A percentile compares a stretch with the other conserved stretches of the same genome.
phyloP scores from a whole-genome alignment of 2,888 invertebrate species.

The Copidosoma aretas region DNA sequence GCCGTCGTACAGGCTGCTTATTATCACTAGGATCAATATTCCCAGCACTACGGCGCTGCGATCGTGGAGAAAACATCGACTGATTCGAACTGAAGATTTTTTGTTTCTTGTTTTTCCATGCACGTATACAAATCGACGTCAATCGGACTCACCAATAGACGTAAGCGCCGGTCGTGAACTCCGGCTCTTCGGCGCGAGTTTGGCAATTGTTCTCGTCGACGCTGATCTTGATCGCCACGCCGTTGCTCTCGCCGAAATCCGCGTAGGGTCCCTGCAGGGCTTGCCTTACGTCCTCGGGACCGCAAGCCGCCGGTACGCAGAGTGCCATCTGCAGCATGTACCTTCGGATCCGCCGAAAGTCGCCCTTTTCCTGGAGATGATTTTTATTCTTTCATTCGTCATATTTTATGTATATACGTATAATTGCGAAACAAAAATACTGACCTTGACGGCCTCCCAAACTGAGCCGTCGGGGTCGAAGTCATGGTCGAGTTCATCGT shows the following conservation, averaged over 20 bases:
- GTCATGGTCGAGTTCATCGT: slow-evolving; percentile 40
- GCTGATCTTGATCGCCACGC: slow-evolving; percentile 42
- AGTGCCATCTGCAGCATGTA: slow-evolving; percentile 63
- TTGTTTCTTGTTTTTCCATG: too few species aligned
- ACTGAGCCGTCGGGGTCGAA: slow-evolving; percentile 51
- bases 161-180: slow-evolving; percentile 41
- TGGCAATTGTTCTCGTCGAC: slow-evolving; percentile 48
- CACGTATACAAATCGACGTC: not conserved
- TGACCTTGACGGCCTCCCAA: slow-evolving; percentile 52
- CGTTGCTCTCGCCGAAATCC: slow-evolving; percentile 53
- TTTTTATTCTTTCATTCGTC: too few species aligned
- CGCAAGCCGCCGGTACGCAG: slow-evolving; percentile 71
- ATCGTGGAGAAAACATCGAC: too few species aligned
- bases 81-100: too few species aligned
- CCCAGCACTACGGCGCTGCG: not conserved
- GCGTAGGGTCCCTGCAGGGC: slow-evolving; percentile 63
- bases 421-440: not conserved
- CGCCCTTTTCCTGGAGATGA: slow-evolving; percentile 49
- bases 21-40: slow-evolving; percentile 12
- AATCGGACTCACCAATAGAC: slow-evolving; percentile 46
- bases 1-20: slow-evolving; percentile 30
- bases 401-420: too few species aligned
- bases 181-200: slow-evolving; percentile 42
- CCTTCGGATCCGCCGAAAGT: slow-evolving; percentile 47
- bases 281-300: slow-evolving; percentile 65